These are phyloP conservation scores for Lucifuga dentata DNA, from an alignment of 2,113 vertebrate genomes.

Conservation along the genomic window DNA sequence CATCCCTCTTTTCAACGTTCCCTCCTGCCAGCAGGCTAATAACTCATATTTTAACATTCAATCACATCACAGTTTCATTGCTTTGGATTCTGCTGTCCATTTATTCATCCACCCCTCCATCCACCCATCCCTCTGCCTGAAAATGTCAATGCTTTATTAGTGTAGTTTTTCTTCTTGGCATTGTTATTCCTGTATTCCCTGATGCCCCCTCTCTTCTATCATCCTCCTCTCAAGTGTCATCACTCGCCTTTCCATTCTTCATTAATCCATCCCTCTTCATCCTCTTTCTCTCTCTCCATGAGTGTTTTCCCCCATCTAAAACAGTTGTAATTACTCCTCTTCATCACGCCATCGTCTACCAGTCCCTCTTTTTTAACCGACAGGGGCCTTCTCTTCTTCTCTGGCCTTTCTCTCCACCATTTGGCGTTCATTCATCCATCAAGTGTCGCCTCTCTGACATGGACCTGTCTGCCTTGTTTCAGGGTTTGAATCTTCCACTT, in stretches of 20 bases:
- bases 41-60: conserved; percentile 28
- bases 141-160: conserved; percentile 24
- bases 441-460: conserved; percentile 25
- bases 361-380: background rate
- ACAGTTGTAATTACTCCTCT: conserved; percentile 66
- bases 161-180: conserved; percentile 46
- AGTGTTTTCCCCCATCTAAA: conserved; percentile 59
- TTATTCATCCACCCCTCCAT: conserved; percentile 2
- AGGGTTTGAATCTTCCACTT: conserved; percentile 36
- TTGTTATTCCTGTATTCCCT: conserved; percentile 53
- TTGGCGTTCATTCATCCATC: conserved; percentile 34
- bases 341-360: conserved; percentile 36
- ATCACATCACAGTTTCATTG: conserved; percentile 5
- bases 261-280: conserved; percentile 59
- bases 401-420: conserved; percentile 31
- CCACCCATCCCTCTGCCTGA: background rate
- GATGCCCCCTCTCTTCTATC: conserved; percentile 50
- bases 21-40: conserved; percentile 36
- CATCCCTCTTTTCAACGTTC: too few relatives aligned
- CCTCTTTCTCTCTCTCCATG: background rate
- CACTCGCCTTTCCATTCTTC: conserved; percentile 60
- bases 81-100: background rate
- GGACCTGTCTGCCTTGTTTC: conserved; percentile 40
- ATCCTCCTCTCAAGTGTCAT: conserved; percentile 66
- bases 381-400: conserved; percentile 27